Conservation (phyloP, 2,888 invertebrate genomes). For the Drosophila peninsularis region DNA sequence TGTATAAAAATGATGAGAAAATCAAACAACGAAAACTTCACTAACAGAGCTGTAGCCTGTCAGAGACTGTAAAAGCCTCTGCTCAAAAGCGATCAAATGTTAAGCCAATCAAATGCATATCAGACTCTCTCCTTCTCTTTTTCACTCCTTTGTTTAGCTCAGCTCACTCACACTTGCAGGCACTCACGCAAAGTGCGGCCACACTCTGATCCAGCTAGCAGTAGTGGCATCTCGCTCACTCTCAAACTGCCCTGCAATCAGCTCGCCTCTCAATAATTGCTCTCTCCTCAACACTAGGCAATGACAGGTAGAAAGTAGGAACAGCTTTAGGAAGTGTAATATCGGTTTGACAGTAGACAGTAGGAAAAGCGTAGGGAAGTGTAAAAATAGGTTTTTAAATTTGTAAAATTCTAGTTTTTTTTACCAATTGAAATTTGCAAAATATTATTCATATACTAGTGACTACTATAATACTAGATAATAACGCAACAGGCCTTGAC, state of each 20-base stretch:
- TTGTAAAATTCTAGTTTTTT: background rate
- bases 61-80: background rate
- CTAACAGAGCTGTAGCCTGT: too few species aligned
- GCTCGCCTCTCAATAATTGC: background rate
- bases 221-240: slow-evolving; percentile 1
- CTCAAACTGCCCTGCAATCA: background rate
- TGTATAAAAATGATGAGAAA: background rate
- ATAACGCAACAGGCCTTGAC: background rate
- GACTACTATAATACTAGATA: background rate
- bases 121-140: background rate
- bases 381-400: background rate
- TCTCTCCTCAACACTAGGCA: background rate
- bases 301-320: background rate
- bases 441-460: background rate
- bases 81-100: background rate
- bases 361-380: background rate
- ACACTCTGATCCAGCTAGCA: background rate
- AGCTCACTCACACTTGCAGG: background rate
- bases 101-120: background rate
- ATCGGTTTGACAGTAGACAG: too few species aligned
- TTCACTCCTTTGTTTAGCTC: background rate
- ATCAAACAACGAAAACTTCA: background rate
- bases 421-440: background rate
- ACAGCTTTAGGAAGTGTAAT: too few species aligned
- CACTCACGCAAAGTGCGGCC: background rate